Evolutionary conservation across 1,140 invertebrate genomes (phyloP), one percentile per base, ranked within the genome.

Genomic region (Neocloeon triangulifer): DNA sequence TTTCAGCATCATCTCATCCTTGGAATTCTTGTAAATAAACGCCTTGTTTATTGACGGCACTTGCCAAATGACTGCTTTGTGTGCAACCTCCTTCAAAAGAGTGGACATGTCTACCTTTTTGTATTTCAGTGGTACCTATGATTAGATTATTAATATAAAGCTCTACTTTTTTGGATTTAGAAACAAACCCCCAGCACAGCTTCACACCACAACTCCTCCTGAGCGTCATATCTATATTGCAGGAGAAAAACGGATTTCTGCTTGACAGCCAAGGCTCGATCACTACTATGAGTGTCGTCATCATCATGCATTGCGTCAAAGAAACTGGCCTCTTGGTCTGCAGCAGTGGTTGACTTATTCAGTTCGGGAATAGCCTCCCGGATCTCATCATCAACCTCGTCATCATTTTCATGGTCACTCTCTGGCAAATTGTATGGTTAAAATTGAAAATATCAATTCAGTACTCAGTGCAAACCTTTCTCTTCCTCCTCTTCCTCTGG

Each of bases 31-130:
- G 39, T 65, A 72, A 2, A 64, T 69, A 34, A 94, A 81, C 3
- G 82, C 84, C 32, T 75, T 61, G 47, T 71, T 80, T 25, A 96
- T 89, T 19, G 69, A 61, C 6, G 69, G 65, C 1, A 81, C 69
- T 55, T 89, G 66, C 49, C 75, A 69, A 5, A 96, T 62, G 4
- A 92, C 59, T 19, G 74, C 67, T 45, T 66, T 73, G 15, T 49
- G 52, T 0, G 80, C 75, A n/a, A 71, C 61, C 19, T 69, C 64
- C 39, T 69, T 67, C 6, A 96, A 51, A 22, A 92, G 61, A 3
- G 73, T 70, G 2, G 71, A 66, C 23, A 95, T 54, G 53, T 95
- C 85, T 0, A 77, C 49, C 42, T 62, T 65, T 25, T 67, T 58
- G 39, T 63, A 62, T n/a, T 50, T 51, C 8, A 77, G 49, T 8